Evolutionary conservation across 2,888 invertebrate species (phyloP), one percentile per base, ranked within the genome.

Genomic region (Steinernema scapterisci): DNA sequence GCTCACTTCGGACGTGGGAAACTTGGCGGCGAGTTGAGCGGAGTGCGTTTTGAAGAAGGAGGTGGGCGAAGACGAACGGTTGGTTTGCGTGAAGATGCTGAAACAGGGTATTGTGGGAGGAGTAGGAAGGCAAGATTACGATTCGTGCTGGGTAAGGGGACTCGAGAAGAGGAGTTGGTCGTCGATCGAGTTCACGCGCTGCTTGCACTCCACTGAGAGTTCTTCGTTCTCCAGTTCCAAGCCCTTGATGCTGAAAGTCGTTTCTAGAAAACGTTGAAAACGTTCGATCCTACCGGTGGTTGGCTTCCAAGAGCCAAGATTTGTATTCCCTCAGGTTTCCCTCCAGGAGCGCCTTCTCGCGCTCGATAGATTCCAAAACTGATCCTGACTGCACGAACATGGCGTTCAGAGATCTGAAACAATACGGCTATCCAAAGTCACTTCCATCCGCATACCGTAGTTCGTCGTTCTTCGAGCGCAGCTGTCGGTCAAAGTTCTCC

Each of bases 401-500:
- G 2, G 63, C 27, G n/a, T 63, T 63, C 5, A 63, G 38, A 16
- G 63, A 63, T 16, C 63, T 63, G 6, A 27, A 63, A n/a, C 7
- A 19, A 23, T 13, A 54, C 25, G 21, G 7, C 23, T 31, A 27
- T 9, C 63, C 13, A 48, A 13, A 48, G 38, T 38, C 3, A 6
- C 9, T 38, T 9, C 9, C 9, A 38, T 6, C 38, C 3, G 9
- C 38, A 27, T 31, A 63, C 63, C 63, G 63, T 31, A 63, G 27
- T 31, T 63, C 63, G 27, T 63, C 63, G 63, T 63, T 63, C 63
- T 63, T 63, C 11, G 63, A 9, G 63, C 63, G 63, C 7, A 63
- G 27, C 38, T 63, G 63, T 6, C 63, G 63, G 31, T 63, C 63
- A 27, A 63, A 63, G 63, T 63, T 63, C 63, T 63, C 63, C 63